These are phyloP conservation scores for Antennarius striatus DNA, from an alignment of 2,113 vertebrate genomes.

Conservation along the genomic window DNA sequence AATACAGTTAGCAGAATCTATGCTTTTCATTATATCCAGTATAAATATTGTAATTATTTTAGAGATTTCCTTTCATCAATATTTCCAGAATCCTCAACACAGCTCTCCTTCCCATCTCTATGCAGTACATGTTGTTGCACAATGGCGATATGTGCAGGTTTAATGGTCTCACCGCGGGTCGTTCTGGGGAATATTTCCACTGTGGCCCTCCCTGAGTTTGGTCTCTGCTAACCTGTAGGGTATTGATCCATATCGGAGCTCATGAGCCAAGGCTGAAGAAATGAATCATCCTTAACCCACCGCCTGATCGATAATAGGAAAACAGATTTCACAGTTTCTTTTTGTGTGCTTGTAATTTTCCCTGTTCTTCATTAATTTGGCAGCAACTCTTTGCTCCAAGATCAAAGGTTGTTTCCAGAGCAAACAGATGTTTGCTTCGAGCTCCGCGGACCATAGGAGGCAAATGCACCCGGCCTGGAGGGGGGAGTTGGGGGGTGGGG, in stretches of 20 bases:
- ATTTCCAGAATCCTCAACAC: too few species aligned
- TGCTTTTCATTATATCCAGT: too few species aligned
- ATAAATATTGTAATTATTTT: too few species aligned
- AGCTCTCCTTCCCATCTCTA: too few species aligned
- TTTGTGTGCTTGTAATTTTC: slow-evolving; percentile 40
- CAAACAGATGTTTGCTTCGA: slow-evolving; percentile 65
- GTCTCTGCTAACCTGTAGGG: slow-evolving; percentile 11
- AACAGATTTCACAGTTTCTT: slow-evolving; percentile 15
- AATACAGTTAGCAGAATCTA: too few species aligned
- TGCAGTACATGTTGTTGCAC: too few species aligned
- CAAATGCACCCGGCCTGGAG: slow-evolving; percentile 42
- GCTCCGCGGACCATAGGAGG: slow-evolving; percentile 52
- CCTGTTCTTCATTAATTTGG: slow-evolving; percentile 50
- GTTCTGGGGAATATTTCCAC: slow-evolving; percentile 7
- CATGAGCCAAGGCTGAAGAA: slow-evolving; percentile 21
- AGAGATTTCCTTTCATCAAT: too few species aligned
- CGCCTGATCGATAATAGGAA: slow-evolving; percentile 43
- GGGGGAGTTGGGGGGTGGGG: slow-evolving; percentile 24
- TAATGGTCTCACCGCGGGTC: slow-evolving; percentile 9
- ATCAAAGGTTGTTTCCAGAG: slow-evolving; percentile 67
- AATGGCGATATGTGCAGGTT: background rate
- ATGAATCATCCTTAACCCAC: slow-evolving; percentile 45
- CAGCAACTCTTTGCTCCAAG: slow-evolving; percentile 37
- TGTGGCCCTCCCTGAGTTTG: background rate
- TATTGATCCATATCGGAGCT: slow-evolving; percentile 29